Base-by-base conservation (phyloP, 2,797 vertebrate genomes). In the Rhabdomys pumilio region DNA sequence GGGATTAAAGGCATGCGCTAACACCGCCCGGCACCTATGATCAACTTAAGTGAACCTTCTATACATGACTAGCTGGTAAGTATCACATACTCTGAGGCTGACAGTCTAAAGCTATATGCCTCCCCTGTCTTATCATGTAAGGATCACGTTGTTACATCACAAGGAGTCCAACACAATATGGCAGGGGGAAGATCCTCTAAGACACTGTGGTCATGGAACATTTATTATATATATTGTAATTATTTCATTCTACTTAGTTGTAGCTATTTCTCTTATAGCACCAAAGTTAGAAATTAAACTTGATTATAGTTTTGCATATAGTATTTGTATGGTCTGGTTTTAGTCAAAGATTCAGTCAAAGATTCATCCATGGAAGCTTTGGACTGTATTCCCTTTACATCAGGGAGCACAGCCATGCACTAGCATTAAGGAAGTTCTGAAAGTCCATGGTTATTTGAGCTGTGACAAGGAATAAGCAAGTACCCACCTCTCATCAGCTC, bases 401-500 rank as follows among this genome's bases (percentile, higher is more conserved):
- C 19, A 47, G 47, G 44, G 61, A 44, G 31, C 59, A 13, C 19
- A 34, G n/a, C 26, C 69, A 29, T 14, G 7, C 17, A 47, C 34
- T 13, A 12, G 69, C 13, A 3, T 55, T n/a, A 79, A 83, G 63
- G 82, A 69, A 63, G n/a, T 24, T 4, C 0, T 41, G 7, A 22
- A 10, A 41, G 4, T 76, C 73, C 38, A 15, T 3, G n/a, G 44
- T 22, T 6, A 12, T 41, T 10, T 26, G 61, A 57, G 38, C 2
- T 53, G 17, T 10, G 44, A 19, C 65, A 41, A 8, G 31, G 91
- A n/a, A 31, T 19, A 38, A 4, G 20, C 12, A 1, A 7, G 15
- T 22, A 19, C 0, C 41, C 1, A 15, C 53, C 4, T 0, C 47
- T 50, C 5, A 1, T n/a, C 0, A 59, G 61, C 11, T 41, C 22